Evolutionary conservation across 2,797 vertebrate genomes (phyloP).

Genomic region (Myotis vivesi): DNA sequence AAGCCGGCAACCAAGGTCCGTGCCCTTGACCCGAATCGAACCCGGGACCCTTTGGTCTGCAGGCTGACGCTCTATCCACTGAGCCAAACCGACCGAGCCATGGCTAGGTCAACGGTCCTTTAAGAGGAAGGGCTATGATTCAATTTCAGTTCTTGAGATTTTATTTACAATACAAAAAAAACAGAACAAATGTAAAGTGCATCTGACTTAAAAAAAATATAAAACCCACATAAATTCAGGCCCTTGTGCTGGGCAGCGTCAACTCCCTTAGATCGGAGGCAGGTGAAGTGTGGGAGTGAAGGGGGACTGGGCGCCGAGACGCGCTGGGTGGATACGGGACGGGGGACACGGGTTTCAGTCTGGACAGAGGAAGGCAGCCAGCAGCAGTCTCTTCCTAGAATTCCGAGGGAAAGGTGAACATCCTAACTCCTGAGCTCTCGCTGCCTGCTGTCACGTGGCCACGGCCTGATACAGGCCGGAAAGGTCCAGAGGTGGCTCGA

Average conservation of each 20-base stretch:
- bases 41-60: too few species aligned
- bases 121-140: neutral
- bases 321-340: rapidly evolving
- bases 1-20: too few species aligned
- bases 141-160: constrained; percentile 41
- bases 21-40: too few species aligned
- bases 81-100: too few species aligned
- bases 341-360: neutral
- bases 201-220: constrained; percentile 62
- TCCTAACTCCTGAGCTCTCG: neutral
- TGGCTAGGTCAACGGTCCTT: neutral
- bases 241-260: constrained; percentile 54
- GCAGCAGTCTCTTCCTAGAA: neutral
- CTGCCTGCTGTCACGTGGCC: neutral
- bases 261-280: neutral
- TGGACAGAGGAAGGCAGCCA: neutral
- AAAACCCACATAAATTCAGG: constrained; percentile 62
- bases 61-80: too few species aligned
- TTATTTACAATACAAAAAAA: constrained; percentile 59
- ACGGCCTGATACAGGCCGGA: constrained; percentile 53
- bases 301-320: neutral
- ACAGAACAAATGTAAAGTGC: constrained; percentile 75
- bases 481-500: neutral
- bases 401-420: rapidly evolving
- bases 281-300: neutral